A percentile compares a stretch with the other conserved stretches of the same genome.
phyloP scores from a whole-genome alignment of 2,113 vertebrate genomes.

The Mastomys coucha region DNA sequence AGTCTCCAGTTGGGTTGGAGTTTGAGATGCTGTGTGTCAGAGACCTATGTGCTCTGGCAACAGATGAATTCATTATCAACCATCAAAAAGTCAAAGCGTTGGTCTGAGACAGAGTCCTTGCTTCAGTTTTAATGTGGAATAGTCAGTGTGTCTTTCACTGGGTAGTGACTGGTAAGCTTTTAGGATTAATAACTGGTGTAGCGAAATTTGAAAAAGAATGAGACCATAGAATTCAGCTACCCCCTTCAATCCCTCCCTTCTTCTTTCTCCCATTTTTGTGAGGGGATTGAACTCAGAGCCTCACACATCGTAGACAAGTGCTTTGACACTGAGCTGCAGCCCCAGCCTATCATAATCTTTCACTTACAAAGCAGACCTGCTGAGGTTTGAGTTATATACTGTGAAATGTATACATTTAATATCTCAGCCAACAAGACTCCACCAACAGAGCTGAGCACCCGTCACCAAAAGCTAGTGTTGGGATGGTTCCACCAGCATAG shows the following conservation, averaged over 20 bases:
- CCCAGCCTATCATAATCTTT: not conserved
- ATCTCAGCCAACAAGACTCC: not conserved
- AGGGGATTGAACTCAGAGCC: not conserved
- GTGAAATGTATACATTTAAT: not conserved
- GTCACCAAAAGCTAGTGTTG: not conserved
- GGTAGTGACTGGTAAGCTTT: not conserved
- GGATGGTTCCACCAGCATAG: not conserved
- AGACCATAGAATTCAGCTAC: not conserved
- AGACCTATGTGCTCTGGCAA: not conserved
- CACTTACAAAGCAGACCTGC: not conserved
- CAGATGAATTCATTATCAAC: not conserved
- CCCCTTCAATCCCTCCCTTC: too few species aligned
- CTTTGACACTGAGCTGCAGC: not conserved
- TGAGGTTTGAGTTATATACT: not conserved
- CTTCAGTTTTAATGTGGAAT: not conserved
- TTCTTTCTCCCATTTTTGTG: not conserved
- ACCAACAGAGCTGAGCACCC: too few species aligned
- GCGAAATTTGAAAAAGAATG: not conserved
- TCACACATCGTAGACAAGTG: not conserved
- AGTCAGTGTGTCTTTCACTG: not conserved
- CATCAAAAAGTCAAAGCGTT: not conserved
- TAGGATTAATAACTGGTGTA: not conserved
- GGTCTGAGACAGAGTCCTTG: not conserved
- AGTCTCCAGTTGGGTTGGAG: not conserved
- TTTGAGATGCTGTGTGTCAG: rapidly evolving